Evolutionary conservation across 2,113 vertebrate species (phyloP), one percentile per base, ranked within the genome.

Genomic region (Tetrax tetrax): DNA sequence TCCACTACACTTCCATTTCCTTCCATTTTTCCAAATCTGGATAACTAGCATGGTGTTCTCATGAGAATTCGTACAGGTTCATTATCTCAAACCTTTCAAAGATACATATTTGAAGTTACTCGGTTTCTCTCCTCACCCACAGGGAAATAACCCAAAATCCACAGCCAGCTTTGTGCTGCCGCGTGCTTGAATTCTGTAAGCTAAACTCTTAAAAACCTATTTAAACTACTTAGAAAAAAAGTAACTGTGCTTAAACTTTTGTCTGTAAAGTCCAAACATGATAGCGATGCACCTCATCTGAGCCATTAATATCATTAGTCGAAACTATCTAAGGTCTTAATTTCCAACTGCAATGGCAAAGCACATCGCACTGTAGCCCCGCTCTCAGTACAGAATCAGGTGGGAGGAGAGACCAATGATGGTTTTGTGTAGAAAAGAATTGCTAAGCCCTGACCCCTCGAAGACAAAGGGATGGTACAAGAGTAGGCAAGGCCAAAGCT

Each of bases 41-140:
- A 66, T 90, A 96, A 97, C 90, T 91, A 96, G 64, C 35, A 79
- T 10, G 4, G 48, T 43, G 29, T 48, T 97, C 89, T 97, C 92
- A 72, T 75, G n/a, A 38, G 76, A 75, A 64, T 79, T 94, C 88
- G 81, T 93, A 87, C 48, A 71, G 82, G 87, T 95, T 96, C 94
- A 93, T 82, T 38, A 85, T 18, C 75, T 90, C 93, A 90, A 92
- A 91, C 8, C 61, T 97, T 96, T 96, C 93, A 94, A 95, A 91
- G 71, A 95, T 45, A 95, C 37, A 95, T 53, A 96, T 87, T 23
- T 93, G 47, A 96, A 90, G 60, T 43, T 76, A 95, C n/a, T 71
- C 43, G 71, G n/a, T 45, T 80, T 94, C 69, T 63, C 60, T 76
- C 88, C 74, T 83, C 47, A 61, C 71, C 68, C 86, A 57, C 8